Percentiles rank a stretch among this genome's conserved stretches.
phyloP scores from a whole-genome alignment of 2,797 vertebrate genomes.

The Philypnodon macrostomus region DNA sequence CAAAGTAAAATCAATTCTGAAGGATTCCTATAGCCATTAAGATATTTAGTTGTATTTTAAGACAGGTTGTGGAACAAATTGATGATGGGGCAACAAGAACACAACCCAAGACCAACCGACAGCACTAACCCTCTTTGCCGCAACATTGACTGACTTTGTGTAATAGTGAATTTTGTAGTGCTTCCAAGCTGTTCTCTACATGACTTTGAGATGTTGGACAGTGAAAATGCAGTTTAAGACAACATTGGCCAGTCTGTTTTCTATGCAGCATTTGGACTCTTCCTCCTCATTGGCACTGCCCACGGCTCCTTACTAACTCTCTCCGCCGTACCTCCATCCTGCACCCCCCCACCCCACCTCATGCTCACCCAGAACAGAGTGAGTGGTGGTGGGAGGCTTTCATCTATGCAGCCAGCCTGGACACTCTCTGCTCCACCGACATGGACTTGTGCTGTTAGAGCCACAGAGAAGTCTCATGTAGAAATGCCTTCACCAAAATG shows the following conservation, averaged over 20 bases:
- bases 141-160: too few species aligned
- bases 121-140: too few species aligned
- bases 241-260: slow-evolving; percentile 22
- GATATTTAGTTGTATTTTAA: too few species aligned
- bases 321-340: neutral
- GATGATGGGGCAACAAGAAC: too few species aligned
- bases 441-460: slow-evolving; percentile 47
- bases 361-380: slow-evolving; percentile 56
- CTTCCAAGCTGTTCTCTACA: neutral
- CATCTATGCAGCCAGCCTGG: slow-evolving; percentile 54
- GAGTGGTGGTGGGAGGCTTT: slow-evolving; percentile 59
- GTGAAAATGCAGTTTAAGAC: too few species aligned
- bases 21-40: too few species aligned
- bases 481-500: slow-evolving; percentile 34
- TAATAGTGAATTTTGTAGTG: too few species aligned
- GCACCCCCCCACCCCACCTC: slow-evolving; percentile 65
- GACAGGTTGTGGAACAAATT: too few species aligned
- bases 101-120: too few species aligned
- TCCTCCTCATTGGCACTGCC: slow-evolving; percentile 38
- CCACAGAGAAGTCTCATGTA: slow-evolving; percentile 39
- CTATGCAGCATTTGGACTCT: slow-evolving; percentile 35
- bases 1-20: too few species aligned
- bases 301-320: slow-evolving; percentile 40
- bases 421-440: slow-evolving; percentile 16
- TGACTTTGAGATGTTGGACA: slow-evolving; percentile 30